Conservation (phyloP, 2,888 invertebrate genomes). For the Flabesymbios commensalis region DNA sequence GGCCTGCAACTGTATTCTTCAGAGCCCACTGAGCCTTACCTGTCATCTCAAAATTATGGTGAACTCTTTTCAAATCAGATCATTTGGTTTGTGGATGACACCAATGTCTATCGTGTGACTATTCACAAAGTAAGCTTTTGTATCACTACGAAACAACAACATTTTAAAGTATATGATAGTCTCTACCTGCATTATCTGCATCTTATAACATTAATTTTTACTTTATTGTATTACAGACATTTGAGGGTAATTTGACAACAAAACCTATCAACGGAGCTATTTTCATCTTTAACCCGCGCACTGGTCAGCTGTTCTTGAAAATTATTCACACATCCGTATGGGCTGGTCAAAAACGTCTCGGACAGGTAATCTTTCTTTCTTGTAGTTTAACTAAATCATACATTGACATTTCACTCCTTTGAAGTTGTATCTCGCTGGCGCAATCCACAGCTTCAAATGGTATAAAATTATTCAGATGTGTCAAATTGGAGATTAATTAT, state of each 20-base stretch:
- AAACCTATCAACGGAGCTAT: constrained; percentile 99
- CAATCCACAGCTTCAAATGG: too few relatives aligned
- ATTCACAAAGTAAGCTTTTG: constrained; percentile 83
- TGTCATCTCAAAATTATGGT: constrained; percentile 99
- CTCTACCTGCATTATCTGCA: too few relatives aligned
- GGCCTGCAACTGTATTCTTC: constrained; percentile 92
- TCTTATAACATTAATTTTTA: too few relatives aligned
- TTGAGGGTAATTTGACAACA: constrained; percentile 98
- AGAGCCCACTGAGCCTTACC: constrained; percentile 98
- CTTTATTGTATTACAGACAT: constrained; percentile 68
- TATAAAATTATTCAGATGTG: too few relatives aligned
- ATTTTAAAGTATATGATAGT: too few relatives aligned
- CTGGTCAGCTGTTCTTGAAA: constrained; percentile 97
- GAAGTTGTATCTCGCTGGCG: too few relatives aligned
- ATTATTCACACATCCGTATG: constrained; percentile 99
- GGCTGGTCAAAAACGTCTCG: constrained; percentile 99
- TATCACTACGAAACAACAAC: too few relatives aligned
- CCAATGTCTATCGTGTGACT: constrained; percentile 98
- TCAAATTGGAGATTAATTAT: too few relatives aligned
- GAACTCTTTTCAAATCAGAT: constrained; percentile 99
- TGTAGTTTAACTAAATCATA: constrained; percentile 4
- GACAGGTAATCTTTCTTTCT: constrained; percentile 69
- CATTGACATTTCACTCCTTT: too few relatives aligned
- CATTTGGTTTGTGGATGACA: constrained; percentile 99
- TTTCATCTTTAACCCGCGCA: constrained; percentile 99